A percentile compares a stretch with the other conserved stretches of the same genome.
These are phyloP conservation scores for Aphrophora alni DNA, from an alignment of 2,888 invertebrate genomes.

Conservation along the genomic window DNA sequence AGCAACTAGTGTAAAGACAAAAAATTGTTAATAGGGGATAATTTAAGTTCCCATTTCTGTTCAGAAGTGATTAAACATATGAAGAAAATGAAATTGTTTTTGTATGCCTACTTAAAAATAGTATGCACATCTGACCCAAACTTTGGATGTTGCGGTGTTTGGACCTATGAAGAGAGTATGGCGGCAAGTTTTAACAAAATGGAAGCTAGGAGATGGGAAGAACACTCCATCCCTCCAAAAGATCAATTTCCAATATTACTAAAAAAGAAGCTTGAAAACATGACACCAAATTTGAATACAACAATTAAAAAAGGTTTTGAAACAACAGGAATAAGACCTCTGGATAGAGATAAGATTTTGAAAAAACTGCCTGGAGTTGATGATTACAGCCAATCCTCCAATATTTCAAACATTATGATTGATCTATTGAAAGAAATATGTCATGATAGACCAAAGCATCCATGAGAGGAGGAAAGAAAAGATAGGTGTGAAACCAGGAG, in stretches of 20 bases:
- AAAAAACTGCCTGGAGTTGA: background rate
- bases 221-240: background rate
- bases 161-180: conserved; percentile 50
- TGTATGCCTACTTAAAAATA: no score
- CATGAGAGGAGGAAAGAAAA: background rate
- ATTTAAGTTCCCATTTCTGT: conserved; percentile 38
- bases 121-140: no score
- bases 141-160: background rate
- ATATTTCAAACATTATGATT: background rate
- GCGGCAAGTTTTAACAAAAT: conserved; percentile 45
- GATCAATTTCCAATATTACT: no score
- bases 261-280: no score
- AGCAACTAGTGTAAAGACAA: conserved; percentile 45
- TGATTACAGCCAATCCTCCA: no score
- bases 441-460: background rate
- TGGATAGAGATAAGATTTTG: background rate
- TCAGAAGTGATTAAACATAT: no score
- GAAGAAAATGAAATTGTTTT: no score
- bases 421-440: background rate
- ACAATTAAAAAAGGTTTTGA: no score
- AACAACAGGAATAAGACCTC: no score
- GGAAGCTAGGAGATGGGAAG: conserved; percentile 25
- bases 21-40: conserved; percentile 55
- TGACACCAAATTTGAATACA: no score
- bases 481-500: background rate